phyloP scores from a whole-genome alignment of 2,888 invertebrate species.

The Drosophila acutilabella region DNA sequence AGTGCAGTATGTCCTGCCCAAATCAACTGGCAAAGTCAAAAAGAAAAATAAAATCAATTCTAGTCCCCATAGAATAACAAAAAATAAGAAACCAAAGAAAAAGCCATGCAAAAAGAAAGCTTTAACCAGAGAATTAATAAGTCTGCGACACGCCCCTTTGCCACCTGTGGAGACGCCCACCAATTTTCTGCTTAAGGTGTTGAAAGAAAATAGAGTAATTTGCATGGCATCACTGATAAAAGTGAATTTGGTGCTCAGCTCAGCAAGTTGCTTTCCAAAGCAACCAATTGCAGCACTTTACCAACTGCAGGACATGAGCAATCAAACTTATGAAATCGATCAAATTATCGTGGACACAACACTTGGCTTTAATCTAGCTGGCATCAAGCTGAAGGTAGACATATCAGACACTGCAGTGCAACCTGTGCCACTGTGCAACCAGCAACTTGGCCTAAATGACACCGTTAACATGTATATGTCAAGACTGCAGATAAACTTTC shows the following conservation, averaged over 20 bases:
- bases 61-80: too few species aligned
- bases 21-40: background rate
- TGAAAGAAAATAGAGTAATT: background rate
- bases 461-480: constrained; percentile 50
- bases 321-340: constrained; percentile 18
- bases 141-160: background rate
- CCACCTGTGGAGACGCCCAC: background rate
- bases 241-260: constrained; percentile 42
- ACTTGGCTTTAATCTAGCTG: constrained; percentile 31
- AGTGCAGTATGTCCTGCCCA: constrained; percentile 45
- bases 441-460: constrained; percentile 4
- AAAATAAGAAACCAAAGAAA: background rate
- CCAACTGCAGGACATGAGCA: constrained; percentile 20
- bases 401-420: constrained; percentile 11
- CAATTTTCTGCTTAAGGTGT: constrained; percentile 39
- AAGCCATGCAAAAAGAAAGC: background rate
- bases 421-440: constrained; percentile 37
- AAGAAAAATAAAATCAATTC: too few species aligned
- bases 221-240: constrained; percentile 49
- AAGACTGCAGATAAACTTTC: constrained; percentile 16
- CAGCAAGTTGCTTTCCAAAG: constrained; percentile 39
- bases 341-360: constrained; percentile 18
- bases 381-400: constrained; percentile 10
- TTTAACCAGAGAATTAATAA: background rate
- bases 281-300: background rate